These are phyloP conservation scores for Coptotermes formosanus DNA, from an alignment of 1,140 invertebrate species.

Conservation along the genomic window DNA sequence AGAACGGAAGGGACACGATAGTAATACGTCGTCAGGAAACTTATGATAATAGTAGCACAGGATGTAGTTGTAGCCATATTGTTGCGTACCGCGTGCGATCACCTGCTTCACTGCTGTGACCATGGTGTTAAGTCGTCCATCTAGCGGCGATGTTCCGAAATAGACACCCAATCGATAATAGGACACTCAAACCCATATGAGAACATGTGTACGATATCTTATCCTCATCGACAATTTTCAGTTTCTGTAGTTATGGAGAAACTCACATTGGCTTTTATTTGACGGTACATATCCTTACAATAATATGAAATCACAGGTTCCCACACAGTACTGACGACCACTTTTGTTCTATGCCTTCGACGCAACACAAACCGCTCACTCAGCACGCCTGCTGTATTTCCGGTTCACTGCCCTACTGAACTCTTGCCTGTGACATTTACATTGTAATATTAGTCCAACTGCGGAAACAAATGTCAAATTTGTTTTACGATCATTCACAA, in stretches of 20 bases:
- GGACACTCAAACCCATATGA: background rate
- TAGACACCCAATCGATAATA: background rate
- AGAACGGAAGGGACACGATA: background rate
- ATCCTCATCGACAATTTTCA: background rate
- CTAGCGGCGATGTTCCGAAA: background rate
- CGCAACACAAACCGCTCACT: background rate
- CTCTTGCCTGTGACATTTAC: background rate
- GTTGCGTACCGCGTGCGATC: background rate
- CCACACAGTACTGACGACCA: background rate
- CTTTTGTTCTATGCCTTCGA: background rate
- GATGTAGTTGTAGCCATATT: background rate
- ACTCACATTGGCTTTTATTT: background rate
- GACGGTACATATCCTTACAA: background rate
- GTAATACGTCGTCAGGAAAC: background rate
- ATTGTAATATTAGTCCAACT: background rate
- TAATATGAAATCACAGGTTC: background rate
- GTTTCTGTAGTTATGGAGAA: background rate
- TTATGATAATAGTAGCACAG: background rate
- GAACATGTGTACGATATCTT: no score
- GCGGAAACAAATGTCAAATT: background rate
- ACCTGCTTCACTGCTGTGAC: background rate
- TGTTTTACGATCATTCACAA: background rate
- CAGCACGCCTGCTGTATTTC: background rate
- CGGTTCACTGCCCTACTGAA: background rate
- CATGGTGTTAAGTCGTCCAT: background rate